These are phyloP conservation scores for Carassius auratus DNA, from an alignment of 2,113 vertebrate genomes.

Conservation along the genomic window DNA sequence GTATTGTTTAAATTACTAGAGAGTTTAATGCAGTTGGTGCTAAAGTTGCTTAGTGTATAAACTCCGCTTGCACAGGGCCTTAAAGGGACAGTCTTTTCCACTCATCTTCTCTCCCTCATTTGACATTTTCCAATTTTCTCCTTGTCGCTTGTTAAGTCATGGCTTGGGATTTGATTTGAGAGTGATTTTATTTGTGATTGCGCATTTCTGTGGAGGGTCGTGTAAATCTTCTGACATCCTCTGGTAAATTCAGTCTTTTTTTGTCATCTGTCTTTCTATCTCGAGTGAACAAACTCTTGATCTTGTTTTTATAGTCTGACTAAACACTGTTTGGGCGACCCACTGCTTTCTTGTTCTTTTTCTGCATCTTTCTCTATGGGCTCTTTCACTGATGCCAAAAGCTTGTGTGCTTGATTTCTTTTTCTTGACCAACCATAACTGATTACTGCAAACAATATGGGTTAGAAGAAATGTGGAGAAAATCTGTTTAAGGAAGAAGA, in stretches of 20 bases:
- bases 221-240: conserved; percentile 42
- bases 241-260: conserved; percentile 15
- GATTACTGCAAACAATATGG: background rate
- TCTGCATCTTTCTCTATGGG: background rate
- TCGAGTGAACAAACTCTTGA: conserved; percentile 13
- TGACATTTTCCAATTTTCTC: conserved; percentile 57
- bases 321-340: background rate
- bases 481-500: background rate
- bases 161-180: conserved; percentile 30
- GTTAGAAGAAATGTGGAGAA: background rate
- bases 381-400: background rate
- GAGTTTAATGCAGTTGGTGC: background rate
- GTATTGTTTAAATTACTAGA: background rate
- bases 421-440: conserved; percentile 3
- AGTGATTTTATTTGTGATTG: conserved; percentile 47
- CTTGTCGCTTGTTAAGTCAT: conserved; percentile 51
- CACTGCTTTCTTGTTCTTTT: background rate
- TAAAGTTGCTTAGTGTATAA: background rate
- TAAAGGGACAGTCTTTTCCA: conserved; percentile 34
- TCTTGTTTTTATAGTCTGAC: conserved; percentile 26
- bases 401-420: background rate
- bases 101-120: conserved; percentile 46
- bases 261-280: conserved; percentile 3
- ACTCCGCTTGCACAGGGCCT: background rate
- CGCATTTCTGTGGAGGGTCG: background rate